Evolutionary conservation across 2,113 vertebrate genomes (phyloP).

Genomic region (Salvator merianae): DNA sequence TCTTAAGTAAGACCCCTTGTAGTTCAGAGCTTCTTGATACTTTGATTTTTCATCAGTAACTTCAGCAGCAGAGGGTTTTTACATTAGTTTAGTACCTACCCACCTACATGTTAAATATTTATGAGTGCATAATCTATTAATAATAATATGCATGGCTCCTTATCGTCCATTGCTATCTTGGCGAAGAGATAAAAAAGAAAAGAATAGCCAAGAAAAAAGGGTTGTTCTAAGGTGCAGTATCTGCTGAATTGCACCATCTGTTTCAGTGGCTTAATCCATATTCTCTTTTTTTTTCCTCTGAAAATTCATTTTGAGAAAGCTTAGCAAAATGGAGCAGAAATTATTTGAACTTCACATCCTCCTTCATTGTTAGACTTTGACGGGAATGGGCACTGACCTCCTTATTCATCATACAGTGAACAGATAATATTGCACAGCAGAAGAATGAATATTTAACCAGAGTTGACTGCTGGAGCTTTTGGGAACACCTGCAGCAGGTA

Average conservation of each 20-base stretch:
- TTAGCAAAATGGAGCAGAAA: slow-evolving; percentile 28
- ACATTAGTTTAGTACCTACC: not conserved
- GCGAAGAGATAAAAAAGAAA: not conserved
- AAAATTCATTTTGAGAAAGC: not conserved
- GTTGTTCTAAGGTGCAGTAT: not conserved
- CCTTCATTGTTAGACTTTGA: slow-evolving; percentile 26
- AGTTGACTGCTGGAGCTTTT: slow-evolving; percentile 30
- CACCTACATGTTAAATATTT: not conserved
- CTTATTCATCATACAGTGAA: slow-evolving; percentile 21
- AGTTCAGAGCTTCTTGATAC: not conserved
- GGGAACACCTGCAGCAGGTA: slow-evolving; percentile 28
- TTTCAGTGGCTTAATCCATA: not conserved
- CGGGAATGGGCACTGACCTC: slow-evolving; percentile 48
- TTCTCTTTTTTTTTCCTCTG: not conserved
- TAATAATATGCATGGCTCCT: slow-evolving; percentile 8
- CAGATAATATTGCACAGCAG: slow-evolving; percentile 32
- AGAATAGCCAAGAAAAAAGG: not conserved
- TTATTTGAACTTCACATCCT: slow-evolving; percentile 37
- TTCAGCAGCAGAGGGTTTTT: not conserved
- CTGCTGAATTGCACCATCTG: not conserved
- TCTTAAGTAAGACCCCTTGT: not conserved
- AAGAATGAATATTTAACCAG: slow-evolving; percentile 45
- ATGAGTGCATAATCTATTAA: not conserved
- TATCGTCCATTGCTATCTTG: not conserved
- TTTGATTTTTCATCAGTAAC: not conserved